phyloP scores from a whole-genome alignment of 2,797 vertebrate genomes.

The Buphagus erythrorhynchus region DNA sequence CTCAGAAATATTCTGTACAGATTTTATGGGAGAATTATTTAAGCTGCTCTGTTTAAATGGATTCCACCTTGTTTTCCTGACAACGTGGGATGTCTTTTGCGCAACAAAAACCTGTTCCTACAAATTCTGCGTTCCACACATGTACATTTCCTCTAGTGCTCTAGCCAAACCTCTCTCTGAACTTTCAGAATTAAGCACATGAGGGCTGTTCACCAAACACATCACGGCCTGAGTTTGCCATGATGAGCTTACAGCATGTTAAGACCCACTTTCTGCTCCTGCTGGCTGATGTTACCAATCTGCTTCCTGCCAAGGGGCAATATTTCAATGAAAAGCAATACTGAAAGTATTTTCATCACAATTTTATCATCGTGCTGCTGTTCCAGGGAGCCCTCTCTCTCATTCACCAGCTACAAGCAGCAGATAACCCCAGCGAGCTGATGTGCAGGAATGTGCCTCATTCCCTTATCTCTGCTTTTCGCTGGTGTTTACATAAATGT shows the following conservation, averaged over 20 bases:
- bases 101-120: background rate
- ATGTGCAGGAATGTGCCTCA: background rate
- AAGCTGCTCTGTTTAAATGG: background rate
- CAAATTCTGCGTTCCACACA: background rate
- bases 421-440: background rate
- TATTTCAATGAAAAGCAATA: conserved; percentile 50
- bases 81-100: background rate
- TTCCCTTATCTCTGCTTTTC: background rate
- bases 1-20: background rate
- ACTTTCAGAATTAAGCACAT: conserved; percentile 22
- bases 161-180: background rate
- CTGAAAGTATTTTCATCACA: conserved; percentile 29
- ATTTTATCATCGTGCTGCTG: background rate
- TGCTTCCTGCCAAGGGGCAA: conserved; percentile 21
- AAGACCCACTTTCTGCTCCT: conserved; percentile 16
- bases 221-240: background rate
- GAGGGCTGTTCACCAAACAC: background rate
- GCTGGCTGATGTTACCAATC: background rate
- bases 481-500: conserved; percentile 1
- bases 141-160: background rate
- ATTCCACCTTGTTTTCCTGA: background rate
- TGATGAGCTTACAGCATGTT: background rate
- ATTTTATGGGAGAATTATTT: background rate
- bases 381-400: background rate
- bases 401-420: background rate